Conservation (phyloP, 1,140 invertebrate species). For the Drosophila miranda region DNA sequence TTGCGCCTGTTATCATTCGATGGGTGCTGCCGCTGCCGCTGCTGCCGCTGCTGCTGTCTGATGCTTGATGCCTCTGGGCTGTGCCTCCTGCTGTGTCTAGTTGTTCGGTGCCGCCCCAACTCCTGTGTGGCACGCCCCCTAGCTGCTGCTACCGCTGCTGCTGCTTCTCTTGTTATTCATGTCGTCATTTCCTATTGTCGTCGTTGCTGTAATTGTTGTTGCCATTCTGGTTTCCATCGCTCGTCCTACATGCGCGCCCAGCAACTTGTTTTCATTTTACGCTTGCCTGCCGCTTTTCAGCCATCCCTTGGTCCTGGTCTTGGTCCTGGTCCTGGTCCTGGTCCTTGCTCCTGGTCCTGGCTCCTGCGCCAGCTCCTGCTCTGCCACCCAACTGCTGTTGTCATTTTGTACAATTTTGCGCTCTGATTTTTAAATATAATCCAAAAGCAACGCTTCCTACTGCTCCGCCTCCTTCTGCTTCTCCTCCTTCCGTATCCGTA, state of each 20-base stretch:
- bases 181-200: constrained; percentile 80
- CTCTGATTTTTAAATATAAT: constrained; percentile 81
- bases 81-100: constrained; percentile 37
- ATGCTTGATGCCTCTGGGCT: background rate
- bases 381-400: constrained; percentile 51
- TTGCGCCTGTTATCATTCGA: constrained; percentile 74
- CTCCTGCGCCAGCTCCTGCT: too few relatives aligned
- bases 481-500: constrained; percentile 20
- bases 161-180: constrained; percentile 71
- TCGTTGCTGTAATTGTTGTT: constrained; percentile 75
- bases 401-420: constrained; percentile 81
- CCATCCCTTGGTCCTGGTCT: constrained; percentile 18
- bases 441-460: constrained; percentile 48
- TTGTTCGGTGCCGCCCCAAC: constrained; percentile 11
- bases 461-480: constrained; percentile 18
- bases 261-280: constrained; percentile 80
- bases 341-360: background rate
- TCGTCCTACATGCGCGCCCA: constrained; percentile 72
- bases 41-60: constrained; percentile 6
- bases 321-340: background rate
- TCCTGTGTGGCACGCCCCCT: background rate
- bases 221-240: constrained; percentile 70
- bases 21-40: constrained; percentile 21
- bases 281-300: constrained; percentile 75
- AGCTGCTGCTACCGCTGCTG: constrained; percentile 13